Evolutionary conservation across 2,888 invertebrate species (phyloP).

Genomic region (Drosophila mulleri): DNA sequence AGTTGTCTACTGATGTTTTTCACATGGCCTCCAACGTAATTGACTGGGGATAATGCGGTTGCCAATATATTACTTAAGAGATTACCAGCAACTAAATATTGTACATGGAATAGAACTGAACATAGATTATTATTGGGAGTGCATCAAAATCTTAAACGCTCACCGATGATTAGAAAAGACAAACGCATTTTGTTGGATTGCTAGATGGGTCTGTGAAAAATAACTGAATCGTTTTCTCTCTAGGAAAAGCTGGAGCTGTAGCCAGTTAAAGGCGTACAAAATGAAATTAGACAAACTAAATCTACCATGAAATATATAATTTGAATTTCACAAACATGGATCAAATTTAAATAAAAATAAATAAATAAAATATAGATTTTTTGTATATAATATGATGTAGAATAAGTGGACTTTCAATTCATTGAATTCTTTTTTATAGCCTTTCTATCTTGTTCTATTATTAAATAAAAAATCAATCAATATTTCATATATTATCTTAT

Average conservation of each 20-base stretch:
- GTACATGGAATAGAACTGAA: slow-evolving; percentile 3
- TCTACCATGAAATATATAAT: background rate
- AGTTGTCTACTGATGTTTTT: background rate
- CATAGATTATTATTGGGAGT: background rate
- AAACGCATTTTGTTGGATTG: slow-evolving; percentile 11
- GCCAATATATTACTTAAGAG: too few species aligned
- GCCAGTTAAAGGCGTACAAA: background rate
- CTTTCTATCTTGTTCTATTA: background rate
- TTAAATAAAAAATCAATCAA: background rate
- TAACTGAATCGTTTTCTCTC: background rate
- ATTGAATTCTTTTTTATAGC: background rate
- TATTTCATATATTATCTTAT: background rate
- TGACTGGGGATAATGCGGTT: background rate
- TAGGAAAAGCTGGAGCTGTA: background rate
- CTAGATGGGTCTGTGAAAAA: background rate
- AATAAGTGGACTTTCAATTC: too few species aligned
- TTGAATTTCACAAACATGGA: too few species aligned
- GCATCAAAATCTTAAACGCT: background rate
- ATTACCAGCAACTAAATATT: too few species aligned
- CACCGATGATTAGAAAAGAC: slow-evolving; percentile 5
- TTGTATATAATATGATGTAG: too few species aligned
- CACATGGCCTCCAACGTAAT: background rate
- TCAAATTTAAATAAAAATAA: too few species aligned
- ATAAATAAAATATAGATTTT: too few species aligned
- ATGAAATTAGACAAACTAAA: slow-evolving; percentile 8